These are phyloP conservation scores for Drosophila bipectinata DNA, from an alignment of 1,140 invertebrate species.

Conservation along the genomic window DNA sequence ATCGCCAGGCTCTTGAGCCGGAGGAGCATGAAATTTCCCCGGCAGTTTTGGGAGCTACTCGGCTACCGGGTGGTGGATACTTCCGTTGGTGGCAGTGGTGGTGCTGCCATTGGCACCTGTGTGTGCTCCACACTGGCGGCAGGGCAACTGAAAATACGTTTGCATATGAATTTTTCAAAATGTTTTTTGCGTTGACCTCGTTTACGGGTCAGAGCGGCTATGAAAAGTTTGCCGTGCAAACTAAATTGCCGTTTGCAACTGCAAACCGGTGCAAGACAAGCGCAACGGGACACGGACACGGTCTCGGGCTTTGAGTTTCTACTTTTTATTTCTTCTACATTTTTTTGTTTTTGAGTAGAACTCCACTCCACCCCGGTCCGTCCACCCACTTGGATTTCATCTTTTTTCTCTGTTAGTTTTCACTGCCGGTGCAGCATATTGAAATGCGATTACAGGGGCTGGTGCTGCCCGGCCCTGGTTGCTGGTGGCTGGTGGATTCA, in stretches of 20 bases:
- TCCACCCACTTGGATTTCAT: constrained; percentile 22
- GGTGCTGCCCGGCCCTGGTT: constrained; percentile 40
- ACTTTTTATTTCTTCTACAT: constrained; percentile 3
- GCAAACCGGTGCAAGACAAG: constrained; percentile 6
- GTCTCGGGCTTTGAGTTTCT: constrained; percentile 37
- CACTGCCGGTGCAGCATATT: constrained; percentile 65
- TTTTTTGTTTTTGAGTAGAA: constrained; percentile 14
- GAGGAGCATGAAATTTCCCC: constrained; percentile 1
- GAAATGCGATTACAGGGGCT: constrained; percentile 75
- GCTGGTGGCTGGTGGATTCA: constrained; percentile 49
- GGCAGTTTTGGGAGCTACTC: not conserved
- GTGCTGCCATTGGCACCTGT: constrained; percentile 73
- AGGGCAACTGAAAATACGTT: constrained; percentile 77
- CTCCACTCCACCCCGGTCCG: constrained; percentile 6
- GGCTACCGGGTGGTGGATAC: constrained; percentile 30
- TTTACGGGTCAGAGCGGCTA: constrained; percentile 76
- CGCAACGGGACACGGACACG: constrained; percentile 16
- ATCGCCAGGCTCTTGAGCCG: constrained; percentile 6
- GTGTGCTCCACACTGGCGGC: constrained; percentile 30
- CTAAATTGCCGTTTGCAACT: constrained; percentile 74
- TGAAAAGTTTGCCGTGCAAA: constrained; percentile 78
- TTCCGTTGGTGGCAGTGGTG: constrained; percentile 42
- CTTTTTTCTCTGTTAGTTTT: constrained; percentile 34
- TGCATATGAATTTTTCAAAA: constrained; percentile 82
- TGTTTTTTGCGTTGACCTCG: constrained; percentile 79